Base-by-base conservation (phyloP, 2,113 vertebrate genomes). In the Noturus placidus region DNA sequence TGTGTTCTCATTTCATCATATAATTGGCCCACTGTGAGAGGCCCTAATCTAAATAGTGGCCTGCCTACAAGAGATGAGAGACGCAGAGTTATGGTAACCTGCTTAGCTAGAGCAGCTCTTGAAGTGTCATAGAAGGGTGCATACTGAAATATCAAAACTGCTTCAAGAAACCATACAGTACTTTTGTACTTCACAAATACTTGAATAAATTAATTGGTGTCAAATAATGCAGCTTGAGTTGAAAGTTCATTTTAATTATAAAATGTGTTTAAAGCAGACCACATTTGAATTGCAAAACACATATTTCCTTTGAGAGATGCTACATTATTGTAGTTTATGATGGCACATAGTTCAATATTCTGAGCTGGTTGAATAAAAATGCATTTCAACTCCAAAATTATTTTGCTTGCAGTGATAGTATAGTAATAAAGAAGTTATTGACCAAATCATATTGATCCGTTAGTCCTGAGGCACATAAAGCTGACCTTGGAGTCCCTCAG, bases 381-480 rank as follows among this genome's bases (percentile, higher is more conserved):
- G 95, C 97, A 96, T 98, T 98, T 98, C 97, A 97, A 97, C 97
- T 97, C 96, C 94, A 96, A 99, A 99, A 98, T 97, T 92, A 98
- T 98, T 97, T 99, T 94, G 96, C 97, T 97, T 78, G 88, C 90
- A 98, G 97, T 98, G 96, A 96, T 97, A 96, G 96, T 96, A 94
- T 95, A 96, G 97, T 99, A 99, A 99, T 99, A 99, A 99, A 99
- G 97, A 96, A 97, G 96, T 97, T 99, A 99, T 99, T 99, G 98
- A 99, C 97, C 97, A 98, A 96, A 96, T 97, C 94, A 96, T 98
- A 99, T 99, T 97, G 98, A 99, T 99, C 96, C 96, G 92, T 95
- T 95, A 96, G 96, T 99, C 97, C 97, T 97, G 95, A 93, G 97
- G 98, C 97, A 97, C 97, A 96, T 95, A 96, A 95, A 96, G 95